Evolutionary conservation across 1,140 invertebrate species (phyloP), one percentile per base, ranked within the genome.

Genomic region (Pseudoatta argentina): DNA sequence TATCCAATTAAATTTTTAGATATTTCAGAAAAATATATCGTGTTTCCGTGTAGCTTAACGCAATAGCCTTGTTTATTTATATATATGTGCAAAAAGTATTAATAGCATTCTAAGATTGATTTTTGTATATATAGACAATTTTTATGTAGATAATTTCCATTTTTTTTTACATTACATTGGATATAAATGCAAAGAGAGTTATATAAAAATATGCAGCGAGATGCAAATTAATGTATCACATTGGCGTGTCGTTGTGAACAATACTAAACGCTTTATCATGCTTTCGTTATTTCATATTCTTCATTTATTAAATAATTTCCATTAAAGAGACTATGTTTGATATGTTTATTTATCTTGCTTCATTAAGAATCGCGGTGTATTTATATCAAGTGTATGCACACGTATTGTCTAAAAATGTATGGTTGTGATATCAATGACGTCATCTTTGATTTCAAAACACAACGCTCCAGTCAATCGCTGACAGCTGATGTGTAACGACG

Each of bases 361-460:
- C 12, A 0, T n/a, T 57, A 16, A 76, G 14, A 24, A 44, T 12
- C 53, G 8, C 14, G 8, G 10, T 51, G 14, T 61, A 34, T 63
- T 66, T 82, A n/a, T 51, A 61, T 24, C 24, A 6, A 57, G 24
- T 30, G 14, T 16, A 44, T 44, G 3, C 24, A 59, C 18, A 44
- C 14, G 12, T 61, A 44, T 21, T n/a, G 8, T 39, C 10, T 21
- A 71, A 53, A 83, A 81, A 81, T 16, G 55, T 69, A 51, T 61
- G 66, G 53, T 75, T 34, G 83, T 86, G 93, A 94, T 93, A 93
- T 93, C 93, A 83, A 63, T 93, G 93, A 94, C 93, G 92, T 93
- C 90, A 92, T 69, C 48, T 39, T 59, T 85, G 87, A 79, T 72
- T 81, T 16, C 75, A 69, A 78, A 87, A 77, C 87, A 63, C 79